Percentiles rank a stretch among this genome's conserved stretches.
phyloP scores from a whole-genome alignment of 2,888 invertebrate species.

The Leucoma salicis region DNA sequence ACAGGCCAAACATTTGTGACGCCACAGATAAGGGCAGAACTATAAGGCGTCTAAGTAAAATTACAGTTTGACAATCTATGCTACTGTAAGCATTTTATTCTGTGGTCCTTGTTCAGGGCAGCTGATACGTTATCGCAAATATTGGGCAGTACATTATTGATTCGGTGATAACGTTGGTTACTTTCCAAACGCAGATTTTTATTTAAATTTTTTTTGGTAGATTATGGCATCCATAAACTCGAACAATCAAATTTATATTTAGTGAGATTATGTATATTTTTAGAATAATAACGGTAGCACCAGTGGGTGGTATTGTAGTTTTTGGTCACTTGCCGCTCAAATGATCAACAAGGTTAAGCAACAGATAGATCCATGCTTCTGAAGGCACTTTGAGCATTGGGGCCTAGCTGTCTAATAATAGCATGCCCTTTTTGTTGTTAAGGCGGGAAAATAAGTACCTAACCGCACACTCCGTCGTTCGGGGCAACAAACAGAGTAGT shows the following conservation, averaged over 20 bases:
- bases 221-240: slow-evolving; percentile 22
- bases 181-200: slow-evolving; percentile 70
- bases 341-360: too few relatives aligned
- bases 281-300: too few relatives aligned
- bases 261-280: too few relatives aligned
- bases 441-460: too few relatives aligned
- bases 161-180: slow-evolving; percentile 59
- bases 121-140: slow-evolving; percentile 57
- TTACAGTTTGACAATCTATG: slow-evolving; percentile 32
- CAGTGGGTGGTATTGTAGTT: too few relatives aligned
- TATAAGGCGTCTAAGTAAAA: slow-evolving; percentile 13
- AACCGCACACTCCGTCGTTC: too few relatives aligned
- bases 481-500: too few relatives aligned
- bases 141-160: slow-evolving; percentile 73
- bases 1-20: slow-evolving; percentile 43
- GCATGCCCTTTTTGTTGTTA: too few relatives aligned
- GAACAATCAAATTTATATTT: not conserved
- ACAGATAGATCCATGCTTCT: too few relatives aligned
- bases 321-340: too few relatives aligned
- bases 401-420: too few relatives aligned
- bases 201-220: slow-evolving; percentile 36
- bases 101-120: slow-evolving; percentile 56
- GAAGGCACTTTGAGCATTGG: too few relatives aligned
- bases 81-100: slow-evolving; percentile 47
- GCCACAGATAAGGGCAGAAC: slow-evolving; percentile 46